These are phyloP conservation scores for Balanococcus diminutus DNA, from an alignment of 2,888 invertebrate species.

Conservation along the genomic window DNA sequence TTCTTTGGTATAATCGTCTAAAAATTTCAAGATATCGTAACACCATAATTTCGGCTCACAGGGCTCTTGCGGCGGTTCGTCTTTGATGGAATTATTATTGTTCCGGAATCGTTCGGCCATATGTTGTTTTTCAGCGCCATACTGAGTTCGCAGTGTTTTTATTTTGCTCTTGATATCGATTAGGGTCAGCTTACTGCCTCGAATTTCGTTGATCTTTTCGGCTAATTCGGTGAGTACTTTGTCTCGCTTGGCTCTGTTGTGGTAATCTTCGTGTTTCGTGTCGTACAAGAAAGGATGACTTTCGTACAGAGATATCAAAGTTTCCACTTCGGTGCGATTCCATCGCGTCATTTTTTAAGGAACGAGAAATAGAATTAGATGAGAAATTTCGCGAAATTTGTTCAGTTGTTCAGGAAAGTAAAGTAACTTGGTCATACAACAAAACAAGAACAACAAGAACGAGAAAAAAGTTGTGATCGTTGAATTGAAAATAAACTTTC, in stretches of 20 bases:
- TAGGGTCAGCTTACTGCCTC: background rate
- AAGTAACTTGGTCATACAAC: background rate
- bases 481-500: background rate
- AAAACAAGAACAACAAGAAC: background rate
- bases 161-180: slow-evolving; percentile 2
- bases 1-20: background rate
- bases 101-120: background rate
- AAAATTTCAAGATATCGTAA: background rate
- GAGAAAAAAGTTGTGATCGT: background rate
- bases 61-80: background rate
- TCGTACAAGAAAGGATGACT: slow-evolving; percentile 13
- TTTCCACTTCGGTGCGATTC: slow-evolving; percentile 3
- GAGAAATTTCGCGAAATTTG: background rate
- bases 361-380: background rate
- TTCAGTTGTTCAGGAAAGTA: slow-evolving; percentile 30
- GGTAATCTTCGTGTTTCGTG: slow-evolving; percentile 11
- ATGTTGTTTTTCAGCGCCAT: slow-evolving; percentile 15
- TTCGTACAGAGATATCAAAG: background rate
- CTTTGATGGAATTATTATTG: background rate
- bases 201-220: background rate
- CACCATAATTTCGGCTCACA: slow-evolving; percentile 7
- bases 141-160: background rate
- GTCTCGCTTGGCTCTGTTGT: slow-evolving; percentile 20
- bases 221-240: background rate
- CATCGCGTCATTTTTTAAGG: background rate